Base-by-base conservation (phyloP, 2,888 invertebrate genomes). In the Tanypteryx hageni region DNA sequence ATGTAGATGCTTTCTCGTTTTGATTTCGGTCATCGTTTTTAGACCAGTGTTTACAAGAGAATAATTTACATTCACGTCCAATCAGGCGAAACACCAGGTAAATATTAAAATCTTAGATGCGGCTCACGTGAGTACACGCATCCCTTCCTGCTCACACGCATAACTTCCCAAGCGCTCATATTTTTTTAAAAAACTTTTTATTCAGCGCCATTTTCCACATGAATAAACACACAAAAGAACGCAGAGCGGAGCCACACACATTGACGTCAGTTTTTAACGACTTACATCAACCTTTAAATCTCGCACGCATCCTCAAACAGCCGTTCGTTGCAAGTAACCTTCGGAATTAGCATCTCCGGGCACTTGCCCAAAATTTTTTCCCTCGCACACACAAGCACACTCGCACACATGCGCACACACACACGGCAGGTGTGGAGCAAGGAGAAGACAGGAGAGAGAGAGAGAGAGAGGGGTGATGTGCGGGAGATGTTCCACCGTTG, bases 301-400 rank as follows among this genome's bases (percentile, higher is more conserved):
- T 86, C 57, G n/a, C 61, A 61, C 61, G 31, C 86, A 64, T 86
- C 61, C 27, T 61, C 86, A 59, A 86, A 86, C 31, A 86, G 61
- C 31, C 86, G 31, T 86, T 18, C 89, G 18, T 64, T 64, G 44
- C 89, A 68, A 18, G 64, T 64, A 61, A 64, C 31, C 89, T 89
- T 76, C 76, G 76, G 76, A 27, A 76, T 76, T 68, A 64, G 64
- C 64, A 68, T 56, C 68, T 44, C 44, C 64, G 89, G 89, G 89
- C 89, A 89, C 31, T 89, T 64, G 89, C 61, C 89, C 89, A 89
- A 89, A 89, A 44, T 89, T 89, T 44, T 44, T 44, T 27, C 44
- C 44, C 61, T 27, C 89, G n/a, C 64, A 31, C 86, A 64, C 61
- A 59, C 13, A 61, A 61, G 18, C 10, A n/a, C 68, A 27, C 76